Evolutionary conservation across 1,140 invertebrate species (phyloP).

Genomic region (Campodea augens): DNA sequence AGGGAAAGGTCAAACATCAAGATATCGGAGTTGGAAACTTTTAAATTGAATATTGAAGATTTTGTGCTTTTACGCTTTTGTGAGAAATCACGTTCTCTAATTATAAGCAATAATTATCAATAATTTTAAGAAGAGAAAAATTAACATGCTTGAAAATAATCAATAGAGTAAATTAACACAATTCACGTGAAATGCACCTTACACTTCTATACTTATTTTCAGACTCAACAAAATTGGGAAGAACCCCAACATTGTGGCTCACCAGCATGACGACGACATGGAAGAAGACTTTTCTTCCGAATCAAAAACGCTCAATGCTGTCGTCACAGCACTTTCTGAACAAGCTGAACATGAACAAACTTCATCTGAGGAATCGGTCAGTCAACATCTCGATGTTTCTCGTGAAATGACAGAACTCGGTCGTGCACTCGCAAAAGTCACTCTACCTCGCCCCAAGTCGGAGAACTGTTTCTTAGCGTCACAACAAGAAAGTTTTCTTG

Average conservation of each 20-base stretch:
- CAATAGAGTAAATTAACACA: too few species aligned
- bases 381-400: conserved; percentile 19
- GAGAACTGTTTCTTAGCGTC: conserved; percentile 60
- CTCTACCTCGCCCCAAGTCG: conserved; percentile 54
- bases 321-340: conserved; percentile 71
- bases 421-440: conserved; percentile 39
- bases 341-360: conserved; percentile 63
- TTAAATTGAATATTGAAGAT: too few species aligned
- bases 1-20: too few species aligned
- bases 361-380: conserved; percentile 46
- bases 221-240: conserved; percentile 96
- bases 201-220: conserved; percentile 18
- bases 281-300: conserved; percentile 43
- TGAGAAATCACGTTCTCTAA: too few species aligned
- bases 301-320: conserved; percentile 74
- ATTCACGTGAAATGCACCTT: too few species aligned
- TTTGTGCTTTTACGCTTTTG: too few species aligned
- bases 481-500: conserved; percentile 23
- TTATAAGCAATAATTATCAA: too few species aligned
- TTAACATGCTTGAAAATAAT: too few species aligned
- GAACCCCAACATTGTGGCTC: conserved; percentile 87
- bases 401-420: conserved; percentile 22
- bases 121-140: too few species aligned
- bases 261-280: conserved; percentile 61
- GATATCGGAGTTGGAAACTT: too few species aligned